phyloP scores from a whole-genome alignment of 2,888 invertebrate genomes.

The Cantharis flavilabris region DNA sequence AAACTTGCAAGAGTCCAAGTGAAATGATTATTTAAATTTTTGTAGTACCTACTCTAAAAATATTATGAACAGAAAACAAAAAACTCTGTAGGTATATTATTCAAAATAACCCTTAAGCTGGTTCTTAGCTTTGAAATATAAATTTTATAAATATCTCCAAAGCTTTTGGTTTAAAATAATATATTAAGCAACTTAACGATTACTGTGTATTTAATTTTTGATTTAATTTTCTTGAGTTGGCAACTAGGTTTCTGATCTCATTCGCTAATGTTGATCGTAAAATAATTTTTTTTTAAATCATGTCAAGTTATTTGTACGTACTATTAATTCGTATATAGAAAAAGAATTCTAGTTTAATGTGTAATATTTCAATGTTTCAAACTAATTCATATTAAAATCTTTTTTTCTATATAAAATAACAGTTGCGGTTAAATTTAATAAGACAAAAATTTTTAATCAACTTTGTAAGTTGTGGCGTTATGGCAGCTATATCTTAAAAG shows the following conservation, averaged over 20 bases:
- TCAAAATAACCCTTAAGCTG: not conserved
- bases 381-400: not conserved
- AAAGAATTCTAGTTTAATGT: not conserved
- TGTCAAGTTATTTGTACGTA: too few relatives aligned
- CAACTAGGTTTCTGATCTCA: not conserved
- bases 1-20: too few relatives aligned
- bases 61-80: too few relatives aligned
- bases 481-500: conserved; percentile 9
- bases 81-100: not conserved
- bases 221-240: not conserved
- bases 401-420: not conserved
- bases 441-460: conserved; percentile 28
- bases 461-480: conserved; percentile 21
- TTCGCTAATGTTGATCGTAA: not conserved
- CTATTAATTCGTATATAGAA: too few relatives aligned
- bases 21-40: not conserved
- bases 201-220: not conserved
- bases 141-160: not conserved
- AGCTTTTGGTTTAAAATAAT: not conserved
- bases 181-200: not conserved
- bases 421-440: conserved; percentile 27
- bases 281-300: too few relatives aligned
- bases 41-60: not conserved
- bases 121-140: not conserved
- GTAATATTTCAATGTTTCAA: not conserved